Evolutionary conservation across 2,888 invertebrate species (phyloP).

Genomic region (Volucella inanis): DNA sequence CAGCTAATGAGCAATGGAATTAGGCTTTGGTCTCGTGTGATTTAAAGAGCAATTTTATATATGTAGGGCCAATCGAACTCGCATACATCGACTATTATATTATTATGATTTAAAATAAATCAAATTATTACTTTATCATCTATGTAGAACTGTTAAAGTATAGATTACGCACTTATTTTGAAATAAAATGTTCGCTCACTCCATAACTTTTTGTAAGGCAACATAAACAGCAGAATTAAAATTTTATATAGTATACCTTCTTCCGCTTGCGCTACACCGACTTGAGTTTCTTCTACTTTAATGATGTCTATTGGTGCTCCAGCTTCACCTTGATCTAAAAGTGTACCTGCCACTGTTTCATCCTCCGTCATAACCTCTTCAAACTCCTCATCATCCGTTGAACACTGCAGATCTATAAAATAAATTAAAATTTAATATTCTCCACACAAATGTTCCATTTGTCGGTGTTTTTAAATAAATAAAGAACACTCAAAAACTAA

Average conservation of each 20-base stretch:
- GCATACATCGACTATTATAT: too few species aligned
- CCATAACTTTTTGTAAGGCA: slow-evolving; percentile 15
- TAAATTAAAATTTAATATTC: not conserved
- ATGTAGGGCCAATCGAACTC: too few species aligned
- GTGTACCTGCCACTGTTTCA: slow-evolving; percentile 83
- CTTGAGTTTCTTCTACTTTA: slow-evolving; percentile 59
- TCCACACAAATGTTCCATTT: not conserved
- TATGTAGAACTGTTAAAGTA: too few species aligned
- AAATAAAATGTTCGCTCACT: slow-evolving; percentile 50
- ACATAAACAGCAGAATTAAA: slow-evolving; percentile 9
- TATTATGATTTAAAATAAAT: too few species aligned
- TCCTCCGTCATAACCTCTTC: slow-evolving; percentile 86
- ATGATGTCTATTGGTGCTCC: slow-evolving; percentile 10
- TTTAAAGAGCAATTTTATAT: too few species aligned
- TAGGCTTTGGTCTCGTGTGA: too few species aligned
- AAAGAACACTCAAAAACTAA: slow-evolving; percentile 7
- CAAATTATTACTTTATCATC: too few species aligned
- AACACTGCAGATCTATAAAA: slow-evolving; percentile 87
- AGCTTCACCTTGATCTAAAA: slow-evolving; percentile 81
- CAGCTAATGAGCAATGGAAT: too few species aligned
- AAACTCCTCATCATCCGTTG: slow-evolving; percentile 88
- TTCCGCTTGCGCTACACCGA: slow-evolving; percentile 61
- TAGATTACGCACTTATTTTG: not conserved
- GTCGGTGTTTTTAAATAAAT: not conserved
- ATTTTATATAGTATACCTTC: slow-evolving; percentile 55